Base-by-base conservation (phyloP, 2,797 vertebrate genomes). In the Poecilia picta region DNA sequence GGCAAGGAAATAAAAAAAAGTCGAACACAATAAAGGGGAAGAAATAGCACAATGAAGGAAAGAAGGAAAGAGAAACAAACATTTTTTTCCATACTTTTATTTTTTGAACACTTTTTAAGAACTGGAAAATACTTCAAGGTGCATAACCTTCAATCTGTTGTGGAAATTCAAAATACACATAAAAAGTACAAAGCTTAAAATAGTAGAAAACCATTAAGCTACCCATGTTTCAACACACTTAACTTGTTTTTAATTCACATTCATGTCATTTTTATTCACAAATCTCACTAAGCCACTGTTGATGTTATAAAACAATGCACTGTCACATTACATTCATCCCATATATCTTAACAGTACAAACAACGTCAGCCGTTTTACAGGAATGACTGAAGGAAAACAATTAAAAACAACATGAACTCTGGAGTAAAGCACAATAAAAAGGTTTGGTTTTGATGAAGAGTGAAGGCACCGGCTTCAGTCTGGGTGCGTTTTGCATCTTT, bases 221-320 rank as follows among this genome's bases (percentile, higher is more conserved):
- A 64, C 57, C 28, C 39, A 7, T 4, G 33, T 18, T 33, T 16
- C 18, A 8, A 49, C 1, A 31, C 23, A 53, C 23, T 53, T 2
- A 72, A 31, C 15, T 33, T 45, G 8, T 18, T 25, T 28, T 73
- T 18, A 0, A 64, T 28, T 75, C n/a, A 25, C 1, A 47, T 81
- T 72, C 73, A 78, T 84, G 83, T 73, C n/a, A n/a, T n/a, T 62
- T 43, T 1, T 18, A 70, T 73, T 72, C 46, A 68, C 5, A 85
- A 51, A 77, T 62, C 13, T 64, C 4, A 57, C 71, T 20, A 11
- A 59, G 2, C 31, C 1, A 1, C 3, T 33, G 31, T 12, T 18
- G 28, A 62, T 33, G 28, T 51, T 25, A 33, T 33, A 36, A 71
- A 62, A 62, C 33, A 62, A 33, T 8, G 33, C 23, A 53, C 51